Conservation (phyloP, 2,113 vertebrate genomes). For the Saiga tatarica region DNA sequence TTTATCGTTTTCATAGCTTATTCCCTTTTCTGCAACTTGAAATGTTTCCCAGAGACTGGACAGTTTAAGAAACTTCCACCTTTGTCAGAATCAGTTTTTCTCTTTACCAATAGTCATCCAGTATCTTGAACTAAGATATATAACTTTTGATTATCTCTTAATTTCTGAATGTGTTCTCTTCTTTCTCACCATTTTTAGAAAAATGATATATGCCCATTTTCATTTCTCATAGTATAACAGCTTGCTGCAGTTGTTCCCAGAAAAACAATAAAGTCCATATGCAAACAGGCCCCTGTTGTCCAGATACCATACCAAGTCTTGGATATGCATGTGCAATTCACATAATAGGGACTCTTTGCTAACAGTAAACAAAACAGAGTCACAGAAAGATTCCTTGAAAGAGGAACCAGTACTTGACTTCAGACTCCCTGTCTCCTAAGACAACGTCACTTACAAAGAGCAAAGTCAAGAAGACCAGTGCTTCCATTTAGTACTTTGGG, state of each 20-base stretch:
- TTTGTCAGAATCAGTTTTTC: neutral
- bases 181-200: neutral
- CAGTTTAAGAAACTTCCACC: neutral
- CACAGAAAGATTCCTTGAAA: neutral
- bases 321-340: neutral
- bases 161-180: neutral
- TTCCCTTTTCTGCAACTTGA: neutral
- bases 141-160: neutral
- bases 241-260: neutral
- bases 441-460: neutral
- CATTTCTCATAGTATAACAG: neutral
- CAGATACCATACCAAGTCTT: neutral
- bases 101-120: neutral
- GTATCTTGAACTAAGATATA: neutral
- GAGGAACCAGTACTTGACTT: neutral
- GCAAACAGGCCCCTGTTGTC: neutral
- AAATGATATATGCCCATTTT: neutral
- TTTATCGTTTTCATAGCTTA: neutral
- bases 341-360: accelerated
- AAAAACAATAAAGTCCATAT: neutral
- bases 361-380: neutral
- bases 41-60: neutral
- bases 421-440: neutral
- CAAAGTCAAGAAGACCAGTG: neutral
- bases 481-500: neutral